Conservation (phyloP, 2,797 vertebrate species). For the Diplodus puntazzo region DNA sequence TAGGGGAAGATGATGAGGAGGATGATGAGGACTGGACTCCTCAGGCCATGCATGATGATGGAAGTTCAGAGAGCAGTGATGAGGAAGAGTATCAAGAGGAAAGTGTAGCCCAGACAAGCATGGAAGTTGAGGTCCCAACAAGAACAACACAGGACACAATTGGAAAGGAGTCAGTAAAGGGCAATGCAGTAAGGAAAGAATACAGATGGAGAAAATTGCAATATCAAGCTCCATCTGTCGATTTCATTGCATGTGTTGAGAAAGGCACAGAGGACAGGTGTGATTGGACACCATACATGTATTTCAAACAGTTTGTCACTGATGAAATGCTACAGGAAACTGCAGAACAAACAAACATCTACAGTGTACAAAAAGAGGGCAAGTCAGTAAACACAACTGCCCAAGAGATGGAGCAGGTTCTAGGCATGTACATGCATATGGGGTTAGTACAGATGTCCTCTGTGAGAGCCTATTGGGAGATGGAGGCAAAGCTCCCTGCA, state of each 20-base stretch:
- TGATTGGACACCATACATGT: slow-evolving; percentile 5
- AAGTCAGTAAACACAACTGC: slow-evolving; percentile 41
- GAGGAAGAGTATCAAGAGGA: no score
- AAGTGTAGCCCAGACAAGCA: no score
- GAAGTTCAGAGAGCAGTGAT: no score
- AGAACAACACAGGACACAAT: no score
- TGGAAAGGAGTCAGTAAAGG: no score
- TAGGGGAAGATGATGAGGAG: no score
- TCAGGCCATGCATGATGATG: no score
- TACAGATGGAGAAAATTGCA: no score
- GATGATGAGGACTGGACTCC: no score
- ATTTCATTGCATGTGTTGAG: background rate
- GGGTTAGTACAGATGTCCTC: slow-evolving; percentile 7
- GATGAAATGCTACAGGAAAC: slow-evolving; percentile 22
- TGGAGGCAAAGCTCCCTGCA: slow-evolving; percentile 15
- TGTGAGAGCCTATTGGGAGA: slow-evolving; percentile 30
- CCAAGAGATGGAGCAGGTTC: no score
- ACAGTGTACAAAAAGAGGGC: slow-evolving; percentile 47
- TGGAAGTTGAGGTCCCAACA: no score
- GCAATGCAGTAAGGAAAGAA: no score
- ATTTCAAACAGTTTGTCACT: slow-evolving; percentile 3
- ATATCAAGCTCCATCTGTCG: background rate
- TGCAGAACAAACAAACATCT: slow-evolving; percentile 51
- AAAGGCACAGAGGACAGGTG: background rate
- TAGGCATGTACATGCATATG: slow-evolving; percentile 21